Evolutionary conservation across 2,888 invertebrate species (phyloP).

Genomic region (Lomographa bimaculata): DNA sequence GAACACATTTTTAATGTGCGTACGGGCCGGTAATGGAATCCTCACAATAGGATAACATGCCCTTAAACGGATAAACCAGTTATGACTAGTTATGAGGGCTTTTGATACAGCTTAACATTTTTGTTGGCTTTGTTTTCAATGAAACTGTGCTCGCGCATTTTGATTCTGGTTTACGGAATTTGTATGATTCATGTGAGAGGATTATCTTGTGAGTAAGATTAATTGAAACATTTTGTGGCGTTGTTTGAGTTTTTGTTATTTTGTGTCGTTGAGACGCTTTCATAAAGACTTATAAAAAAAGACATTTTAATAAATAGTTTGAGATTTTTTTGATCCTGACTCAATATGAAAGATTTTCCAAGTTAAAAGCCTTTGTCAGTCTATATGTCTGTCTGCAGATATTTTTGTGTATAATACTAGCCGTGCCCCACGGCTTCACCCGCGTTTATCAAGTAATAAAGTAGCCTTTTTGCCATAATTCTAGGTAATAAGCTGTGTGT

Average conservation of each 20-base stretch:
- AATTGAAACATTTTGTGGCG: conserved; percentile 22
- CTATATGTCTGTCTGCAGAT: too few species aligned
- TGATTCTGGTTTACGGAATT: conserved; percentile 65
- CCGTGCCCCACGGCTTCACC: too few species aligned
- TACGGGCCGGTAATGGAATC: too few species aligned
- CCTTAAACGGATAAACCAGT: conserved; percentile 79
- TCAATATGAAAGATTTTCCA: too few species aligned
- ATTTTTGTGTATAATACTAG: too few species aligned
- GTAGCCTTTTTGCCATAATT: too few species aligned
- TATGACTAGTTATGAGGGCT: conserved; percentile 70
- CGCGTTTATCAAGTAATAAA: too few species aligned
- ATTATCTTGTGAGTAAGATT: conserved; percentile 19
- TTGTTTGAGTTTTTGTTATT: conserved; percentile 2
- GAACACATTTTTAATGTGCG: conserved; percentile 73
- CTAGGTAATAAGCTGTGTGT: too few species aligned
- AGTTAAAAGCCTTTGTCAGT: too few species aligned
- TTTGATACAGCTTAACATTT: conserved; percentile 69
- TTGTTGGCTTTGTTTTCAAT: conserved; percentile 73
- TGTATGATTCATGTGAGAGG: conserved; percentile 24
- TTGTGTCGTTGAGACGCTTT: not conserved
- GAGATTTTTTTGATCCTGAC: too few species aligned
- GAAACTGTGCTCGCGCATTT: conserved; percentile 75
- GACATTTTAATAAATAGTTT: not conserved
- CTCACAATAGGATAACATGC: conserved; percentile 79
- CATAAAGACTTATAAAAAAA: too few species aligned